A percentile compares a stretch with the other conserved stretches of the same genome.
These are phyloP conservation scores for Penaeus japonicus DNA, from an alignment of 1,140 invertebrate species.

Conservation along the genomic window DNA sequence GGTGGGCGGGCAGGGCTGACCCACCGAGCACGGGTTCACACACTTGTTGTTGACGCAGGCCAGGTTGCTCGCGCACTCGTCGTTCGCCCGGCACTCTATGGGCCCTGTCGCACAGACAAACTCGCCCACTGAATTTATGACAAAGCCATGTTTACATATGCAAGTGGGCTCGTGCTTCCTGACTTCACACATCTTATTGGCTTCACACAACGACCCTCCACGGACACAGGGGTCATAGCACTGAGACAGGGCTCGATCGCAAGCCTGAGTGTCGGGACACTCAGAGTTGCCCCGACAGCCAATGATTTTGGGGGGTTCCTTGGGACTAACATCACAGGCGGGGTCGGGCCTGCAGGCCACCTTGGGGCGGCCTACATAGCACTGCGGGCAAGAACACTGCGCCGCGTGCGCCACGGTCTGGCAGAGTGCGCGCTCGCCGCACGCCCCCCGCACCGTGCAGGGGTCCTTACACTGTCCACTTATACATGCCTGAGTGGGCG, in stretches of 20 bases:
- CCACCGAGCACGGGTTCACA: slow-evolving; percentile 79
- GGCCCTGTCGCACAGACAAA: slow-evolving; percentile 74
- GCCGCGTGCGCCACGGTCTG: slow-evolving; percentile 82
- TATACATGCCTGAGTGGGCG: slow-evolving; percentile 88
- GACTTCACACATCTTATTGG: slow-evolving; percentile 87
- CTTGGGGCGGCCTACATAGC: slow-evolving; percentile 81
- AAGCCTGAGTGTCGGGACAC: slow-evolving; percentile 79
- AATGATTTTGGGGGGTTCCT: slow-evolving; percentile 42
- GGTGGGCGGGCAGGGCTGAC: slow-evolving; percentile 74
- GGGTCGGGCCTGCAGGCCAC: slow-evolving; percentile 79
- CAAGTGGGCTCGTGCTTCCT: slow-evolving; percentile 83
- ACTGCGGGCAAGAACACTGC: slow-evolving; percentile 85
- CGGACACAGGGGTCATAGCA: slow-evolving; percentile 80
- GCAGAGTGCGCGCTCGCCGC: slow-evolving; percentile 88
- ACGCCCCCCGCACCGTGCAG: slow-evolving; percentile 84
- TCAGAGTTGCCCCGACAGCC: slow-evolving; percentile 73
- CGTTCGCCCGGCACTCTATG: slow-evolving; percentile 77
- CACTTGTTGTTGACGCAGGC: slow-evolving; percentile 84
- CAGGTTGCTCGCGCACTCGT: slow-evolving; percentile 84
- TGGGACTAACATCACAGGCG: slow-evolving; percentile 69
- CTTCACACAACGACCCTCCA: slow-evolving; percentile 71
- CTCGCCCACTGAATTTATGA: slow-evolving; percentile 83
- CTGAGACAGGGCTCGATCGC: slow-evolving; percentile 72
- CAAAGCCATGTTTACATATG: slow-evolving; percentile 87
- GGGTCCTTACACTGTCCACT: slow-evolving; percentile 86